Evolutionary conservation across 1,140 invertebrate genomes (phyloP).

Genomic region (Bombus polaris): DNA sequence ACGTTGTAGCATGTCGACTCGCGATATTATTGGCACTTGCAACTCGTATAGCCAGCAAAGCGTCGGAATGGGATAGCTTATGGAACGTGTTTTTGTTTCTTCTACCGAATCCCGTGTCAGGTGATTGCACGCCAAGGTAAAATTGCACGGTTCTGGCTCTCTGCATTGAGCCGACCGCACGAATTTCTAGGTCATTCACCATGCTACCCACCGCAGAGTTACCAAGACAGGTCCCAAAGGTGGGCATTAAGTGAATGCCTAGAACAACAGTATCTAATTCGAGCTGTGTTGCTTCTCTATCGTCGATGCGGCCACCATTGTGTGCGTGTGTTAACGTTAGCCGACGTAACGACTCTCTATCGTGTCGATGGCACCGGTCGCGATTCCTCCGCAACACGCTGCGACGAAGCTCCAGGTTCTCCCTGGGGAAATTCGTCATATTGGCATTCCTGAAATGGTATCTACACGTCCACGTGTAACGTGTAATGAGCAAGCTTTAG

Average conservation of each 20-base stretch:
- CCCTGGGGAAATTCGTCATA: conserved; percentile 72
- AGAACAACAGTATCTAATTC: conserved; percentile 59
- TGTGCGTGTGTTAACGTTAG: conserved; percentile 48
- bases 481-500: conserved; percentile 18
- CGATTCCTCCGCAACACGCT: conserved; percentile 18
- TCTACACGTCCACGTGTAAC: conserved; percentile 18
- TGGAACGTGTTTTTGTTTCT: conserved; percentile 31
- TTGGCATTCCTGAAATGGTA: conserved; percentile 60
- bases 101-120: conserved; percentile 11
- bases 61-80: conserved; percentile 32
- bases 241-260: conserved; percentile 49
- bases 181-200: conserved; percentile 41
- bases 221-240: conserved; percentile 41
- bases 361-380: conserved; percentile 45
- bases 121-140: conserved; percentile 17
- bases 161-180: neutral
- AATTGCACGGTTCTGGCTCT: neutral
- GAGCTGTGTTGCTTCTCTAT: conserved; percentile 5
- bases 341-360: conserved; percentile 45
- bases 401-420: conserved; percentile 1
- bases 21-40: conserved; percentile 29
- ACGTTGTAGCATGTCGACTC: no score
- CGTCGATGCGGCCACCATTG: neutral
- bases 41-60: neutral
- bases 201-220: neutral